Conservation (phyloP, 2,113 vertebrate species). For the Bostrychus sinensis region DNA sequence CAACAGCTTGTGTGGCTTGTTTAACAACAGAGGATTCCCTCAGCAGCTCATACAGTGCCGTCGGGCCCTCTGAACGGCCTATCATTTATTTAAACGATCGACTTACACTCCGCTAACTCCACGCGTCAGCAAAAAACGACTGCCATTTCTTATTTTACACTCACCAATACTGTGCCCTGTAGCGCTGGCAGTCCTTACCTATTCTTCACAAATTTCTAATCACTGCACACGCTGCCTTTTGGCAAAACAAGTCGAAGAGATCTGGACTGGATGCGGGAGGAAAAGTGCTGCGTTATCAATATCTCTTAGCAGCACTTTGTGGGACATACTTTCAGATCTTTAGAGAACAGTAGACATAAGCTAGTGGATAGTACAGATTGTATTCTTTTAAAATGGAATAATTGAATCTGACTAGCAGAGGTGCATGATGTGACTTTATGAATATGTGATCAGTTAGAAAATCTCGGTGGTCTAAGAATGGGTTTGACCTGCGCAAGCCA, state of each 20-base stretch:
- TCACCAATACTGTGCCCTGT: slow-evolving; percentile 15
- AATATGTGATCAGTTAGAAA: too few relatives aligned
- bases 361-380: slow-evolving; percentile 6
- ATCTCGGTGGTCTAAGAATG: too few relatives aligned
- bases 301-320: slow-evolving; percentile 14
- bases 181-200: slow-evolving; percentile 13
- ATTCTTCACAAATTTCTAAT: slow-evolving; percentile 37
- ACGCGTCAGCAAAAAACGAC: slow-evolving; percentile 46
- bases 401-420: too few relatives aligned
- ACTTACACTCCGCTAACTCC: slow-evolving; percentile 31
- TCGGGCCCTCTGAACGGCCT: slow-evolving; percentile 30
- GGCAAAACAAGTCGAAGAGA: slow-evolving; percentile 45
- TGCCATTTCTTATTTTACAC: slow-evolving; percentile 38
- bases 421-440: too few relatives aligned
- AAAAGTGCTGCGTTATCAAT: slow-evolving; percentile 29
- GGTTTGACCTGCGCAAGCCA: too few relatives aligned
- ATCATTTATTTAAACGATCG: slow-evolving; percentile 53
- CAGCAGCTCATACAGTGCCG: slow-evolving; percentile 25
- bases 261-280: slow-evolving; percentile 46
- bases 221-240: slow-evolving; percentile 31
- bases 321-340: slow-evolving; percentile 24
- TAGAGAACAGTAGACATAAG: slow-evolving; percentile 20
- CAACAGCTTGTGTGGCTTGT: slow-evolving; percentile 33
- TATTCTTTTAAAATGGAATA: too few relatives aligned
- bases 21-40: slow-evolving; percentile 44